phyloP scores from a whole-genome alignment of 2,888 invertebrate species.

The Pardosa pseudoannulata region DNA sequence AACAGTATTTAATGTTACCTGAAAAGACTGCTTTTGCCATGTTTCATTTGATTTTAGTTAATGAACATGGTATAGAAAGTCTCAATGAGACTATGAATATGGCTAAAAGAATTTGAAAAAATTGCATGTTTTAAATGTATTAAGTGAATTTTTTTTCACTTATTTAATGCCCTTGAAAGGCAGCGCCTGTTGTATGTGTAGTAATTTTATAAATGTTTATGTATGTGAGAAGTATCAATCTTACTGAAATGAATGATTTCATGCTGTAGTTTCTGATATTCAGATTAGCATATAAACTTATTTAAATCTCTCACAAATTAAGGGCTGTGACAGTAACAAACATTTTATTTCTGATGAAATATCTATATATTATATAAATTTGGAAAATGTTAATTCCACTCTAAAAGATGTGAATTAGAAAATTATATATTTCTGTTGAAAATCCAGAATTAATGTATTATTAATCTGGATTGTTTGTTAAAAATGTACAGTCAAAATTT shows the following conservation, averaged over 20 bases:
- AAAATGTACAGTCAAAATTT: conserved; percentile 11
- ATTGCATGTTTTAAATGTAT: conserved; percentile 38
- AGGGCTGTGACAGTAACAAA: neutral
- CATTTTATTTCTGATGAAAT: conserved; percentile 5
- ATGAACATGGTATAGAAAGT: conserved; percentile 57
- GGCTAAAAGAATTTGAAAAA: conserved; percentile 48
- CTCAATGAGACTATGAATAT: conserved; percentile 56
- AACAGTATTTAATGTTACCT: conserved; percentile 52
- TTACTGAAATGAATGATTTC: conserved; percentile 35
- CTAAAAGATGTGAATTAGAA: neutral
- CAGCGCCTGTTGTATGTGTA: conserved; percentile 47
- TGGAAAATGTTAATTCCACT: neutral
- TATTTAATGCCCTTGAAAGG: conserved; percentile 28
- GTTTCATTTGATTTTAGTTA: conserved; percentile 48
- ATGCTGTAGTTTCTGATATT: conserved; percentile 64
- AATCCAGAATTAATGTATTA: conserved; percentile 17
- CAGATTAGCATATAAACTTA: conserved; percentile 53
- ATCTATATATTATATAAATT: neutral
- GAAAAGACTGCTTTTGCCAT: conserved; percentile 35
- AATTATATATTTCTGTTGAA: neutral
- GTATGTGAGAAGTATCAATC: conserved; percentile 16
- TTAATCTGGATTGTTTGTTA: conserved; percentile 13
- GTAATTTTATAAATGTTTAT: conserved; percentile 51
- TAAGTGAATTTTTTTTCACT: conserved; percentile 51
- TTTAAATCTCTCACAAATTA: neutral